Evolutionary conservation across 23 tunicate species (phyloP).

Genomic region (Oikopleura dioica): DNA sequence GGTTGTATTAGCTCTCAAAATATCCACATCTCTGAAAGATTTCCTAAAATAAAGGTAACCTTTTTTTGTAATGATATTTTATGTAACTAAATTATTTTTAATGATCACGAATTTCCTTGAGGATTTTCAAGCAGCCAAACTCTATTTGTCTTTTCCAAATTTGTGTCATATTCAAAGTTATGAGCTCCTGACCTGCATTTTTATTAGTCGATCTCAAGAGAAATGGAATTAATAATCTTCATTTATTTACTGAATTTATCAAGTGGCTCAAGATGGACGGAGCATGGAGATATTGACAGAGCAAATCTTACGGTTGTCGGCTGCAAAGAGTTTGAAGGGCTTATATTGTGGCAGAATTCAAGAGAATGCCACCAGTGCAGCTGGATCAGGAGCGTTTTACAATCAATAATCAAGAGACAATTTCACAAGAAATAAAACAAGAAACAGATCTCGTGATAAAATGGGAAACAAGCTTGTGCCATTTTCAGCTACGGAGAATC

Average conservation of each 20-base stretch:
- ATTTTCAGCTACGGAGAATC: background rate
- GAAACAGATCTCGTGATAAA: background rate
- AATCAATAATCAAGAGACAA: too few relatives aligned
- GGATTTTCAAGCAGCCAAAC: background rate
- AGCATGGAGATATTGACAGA: background rate
- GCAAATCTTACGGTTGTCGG: background rate
- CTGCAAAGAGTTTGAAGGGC: background rate
- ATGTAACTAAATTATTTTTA: background rate
- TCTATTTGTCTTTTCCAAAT: too few relatives aligned
- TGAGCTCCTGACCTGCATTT: background rate
- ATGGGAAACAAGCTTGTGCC: background rate
- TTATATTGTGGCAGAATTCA: slow-evolving; percentile 9
- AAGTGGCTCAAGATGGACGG: too few relatives aligned
- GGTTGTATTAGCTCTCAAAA: background rate
- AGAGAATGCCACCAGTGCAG: slow-evolving; percentile 6
- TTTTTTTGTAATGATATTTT: background rate
- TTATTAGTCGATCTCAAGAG: background rate
- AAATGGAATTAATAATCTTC: too few relatives aligned
- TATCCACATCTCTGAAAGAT: background rate
- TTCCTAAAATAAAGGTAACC: background rate
- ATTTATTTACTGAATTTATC: too few relatives aligned
- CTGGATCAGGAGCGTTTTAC: too few relatives aligned
- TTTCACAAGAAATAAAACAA: too few relatives aligned
- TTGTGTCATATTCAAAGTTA: too few relatives aligned
- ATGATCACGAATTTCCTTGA: background rate